Base-by-base conservation (phyloP, 2,113 vertebrate genomes). In the Rousettus leschenaultii region DNA sequence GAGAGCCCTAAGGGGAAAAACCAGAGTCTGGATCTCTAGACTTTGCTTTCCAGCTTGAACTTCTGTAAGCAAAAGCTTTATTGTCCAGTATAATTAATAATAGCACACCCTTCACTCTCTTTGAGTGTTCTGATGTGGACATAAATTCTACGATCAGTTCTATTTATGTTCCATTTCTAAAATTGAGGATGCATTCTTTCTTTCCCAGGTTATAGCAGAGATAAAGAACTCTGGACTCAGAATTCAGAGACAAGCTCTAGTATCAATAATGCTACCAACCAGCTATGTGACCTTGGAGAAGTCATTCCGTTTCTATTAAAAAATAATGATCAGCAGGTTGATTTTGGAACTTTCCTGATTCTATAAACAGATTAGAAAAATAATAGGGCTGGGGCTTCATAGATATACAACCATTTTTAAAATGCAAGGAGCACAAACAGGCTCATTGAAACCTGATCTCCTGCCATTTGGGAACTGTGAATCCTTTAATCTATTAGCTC, bases 401-500 rank as follows among this genome's bases (percentile, higher is more conserved):
- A 45, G 65, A 79, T 93, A 65, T 80, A 28, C 40, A 57, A 85
- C 75, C 73, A 77, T 71, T 95, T 95, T 96, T 80, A 96, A 95
- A 92, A 92, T 65, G 74, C 94, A 82, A 92, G 85, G 22, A 90
- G 91, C 84, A 87, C 83, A 61, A 89, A 55, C 59, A 86, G 91
- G 48, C 84, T 43, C 57, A 66, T 11, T 65, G 95, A 90, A 97
- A 96, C 91, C 71, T 0, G 53, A 96, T 96, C 92, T 86, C 55
- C 73, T 30, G 86, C 70, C 88, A 82, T 88, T 77, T 97, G 95
- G 97, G 92, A 95, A 82, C 91, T 92, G 71, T 48, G 88, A 94
- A 80, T 94, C 88, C 95, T 73, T 91, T 89, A 82, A 74, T 24
- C 86, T 94, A 87, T 94, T 91, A 97, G 89, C 92, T 95, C 86